Percentiles rank a stretch among this genome's conserved stretches.
These are phyloP conservation scores for Chaetodon trifascialis DNA, from an alignment of 2,113 vertebrate genomes.

Conservation along the genomic window DNA sequence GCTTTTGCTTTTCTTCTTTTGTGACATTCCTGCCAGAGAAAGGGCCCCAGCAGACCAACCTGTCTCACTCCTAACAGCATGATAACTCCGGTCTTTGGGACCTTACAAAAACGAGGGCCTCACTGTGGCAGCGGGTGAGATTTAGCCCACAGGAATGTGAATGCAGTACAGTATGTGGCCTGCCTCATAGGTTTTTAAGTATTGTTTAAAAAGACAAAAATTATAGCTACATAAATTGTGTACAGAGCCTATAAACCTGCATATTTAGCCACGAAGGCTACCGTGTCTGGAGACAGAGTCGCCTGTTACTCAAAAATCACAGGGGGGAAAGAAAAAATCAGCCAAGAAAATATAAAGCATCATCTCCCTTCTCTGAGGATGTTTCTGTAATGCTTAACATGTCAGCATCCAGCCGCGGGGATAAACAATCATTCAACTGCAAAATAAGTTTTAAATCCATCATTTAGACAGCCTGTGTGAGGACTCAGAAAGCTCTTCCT, in stretches of 20 bases:
- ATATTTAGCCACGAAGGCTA: too few species aligned
- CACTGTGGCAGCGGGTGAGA: conserved; percentile 35
- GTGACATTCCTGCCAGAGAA: conserved; percentile 69
- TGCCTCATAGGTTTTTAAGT: background rate
- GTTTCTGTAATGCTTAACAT: conserved; percentile 45
- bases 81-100: conserved; percentile 49
- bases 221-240: background rate
- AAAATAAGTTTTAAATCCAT: conserved; percentile 55
- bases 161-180: conserved; percentile 1
- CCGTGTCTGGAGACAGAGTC: background rate
- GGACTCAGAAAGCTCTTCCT: conserved; percentile 13
- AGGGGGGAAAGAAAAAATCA: background rate
- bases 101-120: conserved; percentile 44
- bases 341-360: conserved; percentile 19
- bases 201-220: conserved; percentile 3
- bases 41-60: conserved; percentile 61
- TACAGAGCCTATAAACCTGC: background rate
- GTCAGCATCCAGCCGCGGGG: conserved; percentile 51
- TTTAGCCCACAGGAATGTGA: conserved; percentile 38
- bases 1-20: conserved; percentile 62
- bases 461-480: conserved; percentile 42
- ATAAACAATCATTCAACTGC: conserved; percentile 65
- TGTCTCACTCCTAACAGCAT: conserved; percentile 63
- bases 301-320: conserved; percentile 17
- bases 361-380: conserved; percentile 25